Conservation (phyloP, 2,797 vertebrate genomes). For the Alosa sapidissima region DNA sequence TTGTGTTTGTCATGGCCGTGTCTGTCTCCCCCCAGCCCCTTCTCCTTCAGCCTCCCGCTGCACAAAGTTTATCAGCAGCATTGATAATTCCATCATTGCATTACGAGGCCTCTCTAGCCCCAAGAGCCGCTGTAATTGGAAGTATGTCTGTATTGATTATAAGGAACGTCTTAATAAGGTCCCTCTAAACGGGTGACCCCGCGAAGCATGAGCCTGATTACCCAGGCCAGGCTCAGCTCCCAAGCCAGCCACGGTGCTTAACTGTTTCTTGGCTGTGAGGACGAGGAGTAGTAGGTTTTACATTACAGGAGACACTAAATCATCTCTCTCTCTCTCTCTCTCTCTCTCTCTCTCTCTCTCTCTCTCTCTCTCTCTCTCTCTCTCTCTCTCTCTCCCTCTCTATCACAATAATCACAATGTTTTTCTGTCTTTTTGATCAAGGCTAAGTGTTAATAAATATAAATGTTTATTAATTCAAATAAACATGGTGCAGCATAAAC, state of each 20-base stretch:
- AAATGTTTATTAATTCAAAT: no score
- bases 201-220: conserved; percentile 32
- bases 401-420: neutral
- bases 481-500: no score
- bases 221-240: neutral
- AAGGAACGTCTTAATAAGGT: conserved; percentile 36
- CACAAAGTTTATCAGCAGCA: conserved; percentile 69
- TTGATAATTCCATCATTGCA: conserved; percentile 45
- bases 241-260: neutral
- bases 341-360: neutral
- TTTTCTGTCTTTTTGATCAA: neutral
- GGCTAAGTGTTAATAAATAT: neutral
- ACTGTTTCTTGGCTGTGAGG: neutral
- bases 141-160: conserved; percentile 47
- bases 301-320: neutral
- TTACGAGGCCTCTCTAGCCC: conserved; percentile 22
- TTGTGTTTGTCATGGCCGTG: neutral
- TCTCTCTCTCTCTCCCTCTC: no score
- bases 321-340: no score
- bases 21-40: neutral
- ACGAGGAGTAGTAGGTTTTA: neutral
- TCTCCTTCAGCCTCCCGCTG: conserved; percentile 38
- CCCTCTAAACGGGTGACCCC: conserved; percentile 33
- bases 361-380: no score
- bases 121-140: conserved; percentile 29